These are phyloP conservation scores for Papilio machaon DNA, from an alignment of 1,140 invertebrate genomes.

Conservation along the genomic window DNA sequence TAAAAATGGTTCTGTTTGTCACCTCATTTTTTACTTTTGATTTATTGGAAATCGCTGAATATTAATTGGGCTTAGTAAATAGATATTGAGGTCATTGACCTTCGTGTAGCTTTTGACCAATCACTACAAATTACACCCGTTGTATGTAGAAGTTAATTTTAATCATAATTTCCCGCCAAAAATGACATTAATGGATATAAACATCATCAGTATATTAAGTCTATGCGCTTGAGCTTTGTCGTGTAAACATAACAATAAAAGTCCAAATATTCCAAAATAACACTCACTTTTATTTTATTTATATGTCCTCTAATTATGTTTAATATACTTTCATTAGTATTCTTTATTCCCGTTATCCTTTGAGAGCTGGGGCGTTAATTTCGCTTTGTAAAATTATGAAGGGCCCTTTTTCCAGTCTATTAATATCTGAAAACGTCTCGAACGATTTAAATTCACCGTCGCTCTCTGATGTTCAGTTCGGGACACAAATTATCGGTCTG, in stretches of 20 bases:
- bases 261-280: constrained; percentile 30
- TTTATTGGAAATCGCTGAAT: too few relatives aligned
- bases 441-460: constrained; percentile 70
- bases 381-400: constrained; percentile 44
- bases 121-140: too few relatives aligned
- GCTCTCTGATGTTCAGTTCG: constrained; percentile 69
- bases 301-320: constrained; percentile 35
- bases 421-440: constrained; percentile 57
- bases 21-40: not conserved
- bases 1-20: not conserved
- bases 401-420: constrained; percentile 46
- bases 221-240: constrained; percentile 17
- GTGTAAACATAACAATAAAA: constrained; percentile 28
- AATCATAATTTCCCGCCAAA: not conserved
- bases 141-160: too few relatives aligned
- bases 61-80: too few relatives aligned
- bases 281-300: constrained; percentile 31
- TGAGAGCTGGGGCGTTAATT: constrained; percentile 42
- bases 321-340: constrained; percentile 35
- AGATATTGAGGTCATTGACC: too few relatives aligned
- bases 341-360: constrained; percentile 40
- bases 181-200: constrained; percentile 10
- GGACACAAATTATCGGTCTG: constrained; percentile 77
- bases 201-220: not conserved
- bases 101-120: too few relatives aligned